A percentile compares a stretch with the other conserved stretches of the same genome.
Conservation (phyloP, 1,140 invertebrate species). For the Lepidurus arcticus region DNA sequence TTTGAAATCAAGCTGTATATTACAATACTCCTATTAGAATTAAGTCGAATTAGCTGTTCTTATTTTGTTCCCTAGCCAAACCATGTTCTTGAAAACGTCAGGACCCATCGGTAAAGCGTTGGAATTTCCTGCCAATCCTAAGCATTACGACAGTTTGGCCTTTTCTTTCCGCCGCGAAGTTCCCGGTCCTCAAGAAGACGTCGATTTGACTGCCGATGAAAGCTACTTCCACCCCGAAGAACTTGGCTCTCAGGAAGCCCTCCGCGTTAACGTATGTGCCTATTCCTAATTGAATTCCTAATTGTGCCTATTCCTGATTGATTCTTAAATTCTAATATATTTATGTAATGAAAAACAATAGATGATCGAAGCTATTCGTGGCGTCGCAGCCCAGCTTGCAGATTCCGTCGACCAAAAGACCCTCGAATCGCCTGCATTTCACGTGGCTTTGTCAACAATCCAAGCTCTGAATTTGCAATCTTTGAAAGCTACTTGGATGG, state of each 20-base stretch:
- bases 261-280: constrained; percentile 30
- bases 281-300: not conserved
- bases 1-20: not conserved
- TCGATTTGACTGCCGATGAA: constrained; percentile 30
- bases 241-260: constrained; percentile 27
- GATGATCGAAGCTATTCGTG: constrained; percentile 29
- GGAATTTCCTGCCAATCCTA: constrained; percentile 25
- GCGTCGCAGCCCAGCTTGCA: constrained; percentile 24
- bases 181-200: constrained; percentile 26
- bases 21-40: not conserved
- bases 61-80: not conserved
- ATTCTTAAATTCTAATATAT: not conserved
- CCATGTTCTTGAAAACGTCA: constrained; percentile 32
- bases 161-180: constrained; percentile 24
- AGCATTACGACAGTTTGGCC: constrained; percentile 23
- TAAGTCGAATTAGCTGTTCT: not conserved
- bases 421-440: constrained; percentile 25
- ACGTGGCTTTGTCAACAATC: not conserved
- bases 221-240: constrained; percentile 33
- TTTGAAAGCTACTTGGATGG: constrained; percentile 32
- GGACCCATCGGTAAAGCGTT: constrained; percentile 31
- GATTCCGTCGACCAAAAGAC: constrained; percentile 24
- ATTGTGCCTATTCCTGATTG: not conserved
- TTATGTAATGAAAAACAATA: not conserved
- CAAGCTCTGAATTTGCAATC: constrained; percentile 30